Evolutionary conservation across 2,797 vertebrate species (phyloP).

Genomic region (Cryptoblepharus egeriae): DNA sequence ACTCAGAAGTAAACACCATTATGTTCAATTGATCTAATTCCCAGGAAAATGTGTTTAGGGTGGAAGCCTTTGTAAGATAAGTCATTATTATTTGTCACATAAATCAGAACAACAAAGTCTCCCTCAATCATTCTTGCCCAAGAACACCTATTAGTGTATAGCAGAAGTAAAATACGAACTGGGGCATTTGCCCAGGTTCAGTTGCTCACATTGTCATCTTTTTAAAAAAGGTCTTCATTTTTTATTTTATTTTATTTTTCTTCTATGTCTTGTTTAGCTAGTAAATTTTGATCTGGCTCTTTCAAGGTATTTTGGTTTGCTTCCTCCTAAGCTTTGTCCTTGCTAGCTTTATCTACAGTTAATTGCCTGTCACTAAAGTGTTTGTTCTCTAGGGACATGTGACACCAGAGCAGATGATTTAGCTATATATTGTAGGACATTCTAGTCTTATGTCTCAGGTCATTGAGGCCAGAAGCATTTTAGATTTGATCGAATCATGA

Average conservation of each 20-base stretch:
- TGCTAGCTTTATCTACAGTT: conserved; percentile 41
- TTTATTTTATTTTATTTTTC: neutral
- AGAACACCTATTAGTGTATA: neutral
- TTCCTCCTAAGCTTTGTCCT: conserved; percentile 28
- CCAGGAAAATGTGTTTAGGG: too few relatives aligned
- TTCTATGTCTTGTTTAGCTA: conserved; percentile 33
- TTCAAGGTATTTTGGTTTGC: conserved; percentile 15
- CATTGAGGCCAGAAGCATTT: conserved; percentile 19
- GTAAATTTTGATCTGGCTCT: conserved; percentile 5
- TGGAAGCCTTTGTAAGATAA: neutral
- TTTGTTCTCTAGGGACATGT: conserved; percentile 21
- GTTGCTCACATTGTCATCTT: neutral
- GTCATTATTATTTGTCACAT: neutral
- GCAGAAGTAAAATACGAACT: neutral
- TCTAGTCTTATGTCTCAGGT: conserved; percentile 14
- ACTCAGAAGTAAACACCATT: too few relatives aligned
- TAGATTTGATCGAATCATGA: accelerated
- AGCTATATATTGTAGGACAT: conserved; percentile 54
- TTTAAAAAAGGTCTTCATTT: neutral
- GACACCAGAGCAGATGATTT: conserved; percentile 61
- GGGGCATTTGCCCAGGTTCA: neutral
- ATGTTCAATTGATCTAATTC: too few relatives aligned
- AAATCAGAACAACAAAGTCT: too few relatives aligned
- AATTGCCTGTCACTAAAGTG: conserved; percentile 47
- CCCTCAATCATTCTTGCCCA: neutral